Evolutionary conservation across 2,797 vertebrate species (phyloP).

Genomic region (Spinus olivaceus): DNA sequence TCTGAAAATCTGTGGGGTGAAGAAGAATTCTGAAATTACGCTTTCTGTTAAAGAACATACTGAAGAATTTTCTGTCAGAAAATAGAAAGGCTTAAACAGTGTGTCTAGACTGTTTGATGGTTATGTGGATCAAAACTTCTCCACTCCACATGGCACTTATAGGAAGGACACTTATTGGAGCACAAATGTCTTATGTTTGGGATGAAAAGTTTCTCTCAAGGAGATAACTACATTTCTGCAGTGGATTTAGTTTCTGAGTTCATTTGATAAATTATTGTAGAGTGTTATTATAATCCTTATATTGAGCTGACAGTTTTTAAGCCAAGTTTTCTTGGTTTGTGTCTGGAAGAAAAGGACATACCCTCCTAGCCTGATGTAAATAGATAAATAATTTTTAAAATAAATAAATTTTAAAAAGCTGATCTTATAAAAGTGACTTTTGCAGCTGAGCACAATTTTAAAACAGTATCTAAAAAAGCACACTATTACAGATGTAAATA

Average conservation of each 20-base stretch:
- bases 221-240: background rate
- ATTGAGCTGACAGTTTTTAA: background rate
- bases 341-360: background rate
- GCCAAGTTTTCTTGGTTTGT: background rate
- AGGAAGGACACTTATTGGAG: background rate
- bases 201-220: background rate
- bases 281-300: background rate
- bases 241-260: background rate
- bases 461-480: background rate
- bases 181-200: background rate
- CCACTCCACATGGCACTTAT: background rate
- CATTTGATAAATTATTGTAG: background rate
- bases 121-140: background rate
- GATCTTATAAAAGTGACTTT: background rate
- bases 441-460: background rate
- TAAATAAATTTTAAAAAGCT: background rate
- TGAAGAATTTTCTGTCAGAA: background rate
- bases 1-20: background rate
- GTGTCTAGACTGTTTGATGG: background rate
- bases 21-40: background rate
- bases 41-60: background rate
- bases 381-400: background rate
- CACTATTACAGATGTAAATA: background rate
- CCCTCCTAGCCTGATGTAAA: background rate
- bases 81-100: background rate